Base-by-base conservation (phyloP, 1,140 invertebrate species). In the Stegodyphus dumicola region DNA sequence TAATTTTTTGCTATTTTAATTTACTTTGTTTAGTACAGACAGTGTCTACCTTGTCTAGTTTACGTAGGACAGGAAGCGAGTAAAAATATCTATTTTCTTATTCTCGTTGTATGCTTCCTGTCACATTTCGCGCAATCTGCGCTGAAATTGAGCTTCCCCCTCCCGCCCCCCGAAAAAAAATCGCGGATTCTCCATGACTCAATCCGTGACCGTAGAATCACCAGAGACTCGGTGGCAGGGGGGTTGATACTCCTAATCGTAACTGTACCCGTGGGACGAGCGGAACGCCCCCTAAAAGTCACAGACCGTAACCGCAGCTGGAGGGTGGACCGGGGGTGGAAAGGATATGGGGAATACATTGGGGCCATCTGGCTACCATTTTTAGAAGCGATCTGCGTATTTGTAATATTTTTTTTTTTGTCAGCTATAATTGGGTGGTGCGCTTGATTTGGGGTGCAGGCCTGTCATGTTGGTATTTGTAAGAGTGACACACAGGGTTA, bases 291-390 rank as follows among this genome's bases (percentile, higher is more conserved):
- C 78, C 69, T 69, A 77, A 78, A 78, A 78, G 77, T 78, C 77
- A 77, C 66, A 79, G 48, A 79, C 77, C 66, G 77, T 79, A 80
- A 80, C 78, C 78, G 78, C 69, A 80, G 78, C 78, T 80, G 78
- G n/a, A 15, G 15, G 9, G 66, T 15, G 11, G n/a, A 6, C 7
- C 53, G 11, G 65, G n/a, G 9, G 11, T 33, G 33, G 65, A 64
- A 51, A 9, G 51, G 53, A 48, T n/a, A 79, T 54, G 33, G 33
- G 33, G 33, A 33, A 77, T 65, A 77, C 60, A 77, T 79, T 53
- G 78, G 54, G 67, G 78, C 78, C 78, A 80, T 80, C 78, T 80
- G 78, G 78, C 67, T 73, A 71, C 69, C 78, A 73, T 80, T 80
- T 80, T 73, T 77, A 73, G 66, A n/a, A 69, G 18, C 18, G 78